Conservation (phyloP, 2,888 invertebrate genomes). For the Eupithecia exiguata region DNA sequence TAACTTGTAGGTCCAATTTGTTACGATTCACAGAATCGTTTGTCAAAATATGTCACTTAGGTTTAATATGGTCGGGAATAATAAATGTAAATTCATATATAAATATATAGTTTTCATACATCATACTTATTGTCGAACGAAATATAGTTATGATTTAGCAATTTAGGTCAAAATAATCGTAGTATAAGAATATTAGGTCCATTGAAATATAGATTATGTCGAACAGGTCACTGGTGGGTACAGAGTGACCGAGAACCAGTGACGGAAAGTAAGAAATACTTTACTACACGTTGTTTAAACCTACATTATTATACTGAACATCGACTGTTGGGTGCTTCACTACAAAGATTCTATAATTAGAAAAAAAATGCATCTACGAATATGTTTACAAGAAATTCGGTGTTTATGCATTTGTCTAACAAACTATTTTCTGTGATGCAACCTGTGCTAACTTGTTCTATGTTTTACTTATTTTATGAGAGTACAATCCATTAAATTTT, state of each 20-base stretch:
- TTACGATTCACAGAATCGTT: neutral
- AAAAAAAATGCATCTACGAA: neutral
- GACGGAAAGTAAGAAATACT: constrained; percentile 4
- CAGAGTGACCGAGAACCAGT: neutral
- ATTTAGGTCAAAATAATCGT: constrained; percentile 20
- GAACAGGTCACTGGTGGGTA: neutral
- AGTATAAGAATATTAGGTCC: constrained; percentile 8
- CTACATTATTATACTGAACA: neutral
- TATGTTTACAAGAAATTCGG: neutral
- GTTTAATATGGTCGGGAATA: constrained; percentile 5
- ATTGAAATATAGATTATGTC: neutral
- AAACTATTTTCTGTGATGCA: neutral
- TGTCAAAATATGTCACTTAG: neutral
- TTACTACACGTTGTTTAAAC: neutral
- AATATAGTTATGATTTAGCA: neutral
- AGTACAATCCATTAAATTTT: constrained; percentile 1
- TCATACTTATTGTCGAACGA: constrained; percentile 13
- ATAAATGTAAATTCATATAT: neutral
- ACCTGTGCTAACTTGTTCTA: neutral
- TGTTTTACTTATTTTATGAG: neutral
- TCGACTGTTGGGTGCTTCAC: constrained; percentile 3
- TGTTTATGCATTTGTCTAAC: neutral
- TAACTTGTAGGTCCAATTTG: constrained; percentile 2
- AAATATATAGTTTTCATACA: constrained; percentile 8
- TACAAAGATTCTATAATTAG: neutral